Evolutionary conservation across 2,797 vertebrate genomes (phyloP), one percentile per base, ranked within the genome.

Genomic region (Sebastes miniatus): DNA sequence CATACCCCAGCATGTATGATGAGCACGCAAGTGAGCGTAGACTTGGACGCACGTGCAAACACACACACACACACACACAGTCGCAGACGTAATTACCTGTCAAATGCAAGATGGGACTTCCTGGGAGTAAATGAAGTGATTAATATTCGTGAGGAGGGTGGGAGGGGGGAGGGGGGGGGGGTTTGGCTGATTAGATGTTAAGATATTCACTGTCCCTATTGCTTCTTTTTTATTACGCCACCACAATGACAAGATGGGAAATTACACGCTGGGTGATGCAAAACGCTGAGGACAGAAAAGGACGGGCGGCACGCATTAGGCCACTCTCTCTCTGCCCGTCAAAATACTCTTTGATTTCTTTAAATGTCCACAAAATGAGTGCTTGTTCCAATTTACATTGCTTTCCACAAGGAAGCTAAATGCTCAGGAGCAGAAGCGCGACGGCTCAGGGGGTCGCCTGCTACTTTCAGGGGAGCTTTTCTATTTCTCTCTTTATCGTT

Each of bases 81-180:
- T 32, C 52, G 18, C 20, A 22, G 61, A 80, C 54, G 36, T 93
- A 94, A 94, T 93, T 90, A 91, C 88, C 92, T 94, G 93, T 93
- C 93, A 93, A 85, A 81, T 68, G 84, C 80, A 67, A 83, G 83
- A 89, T 78, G 73, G 76, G 89, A 87, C 88, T 92, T 91, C 84
- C 91, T 92, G 84, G 52, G 73, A 87, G 89, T 89, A 92, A 92
- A 93, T 90, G 73, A 91, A 87, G 80, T 90, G 90, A 94, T 95
- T 94, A 90, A 93, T 93, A 92, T 93, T 92, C 61, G 74, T 18
- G 74, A 22, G 74, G 61, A 54, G 61, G 80, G 72, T 4, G 68
- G 32, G 61, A 54, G n/a, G n/a, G n/a, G n/a, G n/a, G n/a, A n/a
- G 59, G 58, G 36, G 13, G 14, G 12, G 12, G 69, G 20, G 1